phyloP scores from a whole-genome alignment of 2,888 invertebrate species.

The Sipunculus nudus region DNA sequence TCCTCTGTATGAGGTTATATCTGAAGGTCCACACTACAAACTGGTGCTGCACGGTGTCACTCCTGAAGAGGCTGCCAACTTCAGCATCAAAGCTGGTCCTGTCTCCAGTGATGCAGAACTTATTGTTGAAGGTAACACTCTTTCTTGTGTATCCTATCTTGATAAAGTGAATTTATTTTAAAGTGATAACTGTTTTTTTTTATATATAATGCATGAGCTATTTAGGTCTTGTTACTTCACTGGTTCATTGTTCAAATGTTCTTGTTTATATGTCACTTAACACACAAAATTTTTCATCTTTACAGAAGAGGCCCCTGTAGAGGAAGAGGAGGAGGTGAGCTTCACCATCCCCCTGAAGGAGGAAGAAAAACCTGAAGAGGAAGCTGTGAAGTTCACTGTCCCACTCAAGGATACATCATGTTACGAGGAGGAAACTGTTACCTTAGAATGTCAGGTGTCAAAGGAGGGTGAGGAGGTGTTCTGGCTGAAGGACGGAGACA shows the following conservation, averaged over 20 bases:
- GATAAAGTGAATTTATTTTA: too few relatives aligned
- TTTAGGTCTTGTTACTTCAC: too few relatives aligned
- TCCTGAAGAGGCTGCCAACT: conserved; percentile 60
- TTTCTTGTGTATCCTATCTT: too few relatives aligned
- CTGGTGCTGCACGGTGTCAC: conserved; percentile 50
- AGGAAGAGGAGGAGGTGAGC: too few relatives aligned
- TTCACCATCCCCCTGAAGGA: too few relatives aligned
- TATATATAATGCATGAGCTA: too few relatives aligned
- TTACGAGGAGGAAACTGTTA: conserved; percentile 55
- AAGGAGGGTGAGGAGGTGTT: conserved; percentile 31
- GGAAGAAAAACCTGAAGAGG: conserved; percentile 71
- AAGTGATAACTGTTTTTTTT: too few relatives aligned
- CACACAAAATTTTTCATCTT: too few relatives aligned
- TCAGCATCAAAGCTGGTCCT: conserved; percentile 54
- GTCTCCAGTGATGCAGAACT: conserved; percentile 74
- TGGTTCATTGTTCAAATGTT: too few relatives aligned
- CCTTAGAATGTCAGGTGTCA: conserved; percentile 54
- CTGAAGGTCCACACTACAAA: conserved; percentile 76
- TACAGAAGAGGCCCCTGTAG: too few relatives aligned
- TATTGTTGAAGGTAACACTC: conserved; percentile 92
- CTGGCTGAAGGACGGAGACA: conserved; percentile 18
- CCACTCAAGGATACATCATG: conserved; percentile 55
- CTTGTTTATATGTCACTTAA: too few relatives aligned
- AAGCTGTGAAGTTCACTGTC: conserved; percentile 74
- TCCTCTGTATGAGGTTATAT: conserved; percentile 81